phyloP scores from a whole-genome alignment of 2,113 vertebrate genomes.

The Atractosteus spatula region DNA sequence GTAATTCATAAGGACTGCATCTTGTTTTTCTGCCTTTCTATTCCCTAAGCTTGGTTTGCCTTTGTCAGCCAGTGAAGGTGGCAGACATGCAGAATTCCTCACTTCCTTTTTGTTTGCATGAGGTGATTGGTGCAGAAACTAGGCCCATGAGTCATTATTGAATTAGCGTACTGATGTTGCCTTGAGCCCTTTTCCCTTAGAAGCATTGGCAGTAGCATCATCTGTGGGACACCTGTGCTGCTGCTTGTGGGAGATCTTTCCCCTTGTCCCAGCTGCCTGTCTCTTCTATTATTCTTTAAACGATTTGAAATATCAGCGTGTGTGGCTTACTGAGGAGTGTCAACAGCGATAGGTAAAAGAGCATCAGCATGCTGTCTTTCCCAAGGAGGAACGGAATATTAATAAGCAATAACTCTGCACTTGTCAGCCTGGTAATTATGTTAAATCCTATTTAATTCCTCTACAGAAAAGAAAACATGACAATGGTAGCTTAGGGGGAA shows the following conservation, averaged over 20 bases:
- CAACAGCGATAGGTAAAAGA: slow-evolving; percentile 61
- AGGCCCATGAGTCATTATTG: neutral
- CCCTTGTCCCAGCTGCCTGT: slow-evolving; percentile 8
- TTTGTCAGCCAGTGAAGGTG: neutral
- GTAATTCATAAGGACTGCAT: neutral
- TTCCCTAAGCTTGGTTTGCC: neutral
- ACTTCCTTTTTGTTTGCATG: neutral
- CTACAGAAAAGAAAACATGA: slow-evolving; percentile 31
- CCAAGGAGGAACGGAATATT: slow-evolving; percentile 42
- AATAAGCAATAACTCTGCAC: slow-evolving; percentile 56
- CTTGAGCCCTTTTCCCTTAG: neutral
- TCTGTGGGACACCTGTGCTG: neutral
- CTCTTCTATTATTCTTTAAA: neutral
- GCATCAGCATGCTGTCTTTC: slow-evolving; percentile 42
- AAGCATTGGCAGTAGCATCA: neutral
- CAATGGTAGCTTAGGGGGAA: neutral
- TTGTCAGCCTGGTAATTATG: slow-evolving; percentile 64
- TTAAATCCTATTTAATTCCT: slow-evolving; percentile 55
- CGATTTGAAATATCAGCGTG: neutral
- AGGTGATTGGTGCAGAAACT: neutral
- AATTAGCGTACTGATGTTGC: neutral
- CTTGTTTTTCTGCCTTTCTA: neutral
- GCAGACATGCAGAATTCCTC: neutral
- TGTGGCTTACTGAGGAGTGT: slow-evolving; percentile 22
- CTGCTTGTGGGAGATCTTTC: neutral